These are phyloP conservation scores for Aphrocallistes beatrix DNA, from an alignment of 37 sponge, comb jelly and placozoan species.

Conservation along the genomic window DNA sequence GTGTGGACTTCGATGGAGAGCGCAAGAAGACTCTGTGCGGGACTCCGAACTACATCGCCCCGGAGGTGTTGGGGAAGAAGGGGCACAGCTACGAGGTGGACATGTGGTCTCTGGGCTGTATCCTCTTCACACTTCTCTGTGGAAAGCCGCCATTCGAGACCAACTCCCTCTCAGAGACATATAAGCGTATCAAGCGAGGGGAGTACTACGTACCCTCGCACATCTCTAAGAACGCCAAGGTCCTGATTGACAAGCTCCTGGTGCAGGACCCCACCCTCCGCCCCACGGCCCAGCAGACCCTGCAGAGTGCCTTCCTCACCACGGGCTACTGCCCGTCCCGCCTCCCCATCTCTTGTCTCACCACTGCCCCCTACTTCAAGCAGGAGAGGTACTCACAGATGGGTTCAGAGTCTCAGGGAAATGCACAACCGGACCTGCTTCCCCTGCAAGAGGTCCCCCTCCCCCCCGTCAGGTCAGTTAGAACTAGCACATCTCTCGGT, in stretches of 20 bases:
- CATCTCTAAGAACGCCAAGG: slow-evolving; percentile 43
- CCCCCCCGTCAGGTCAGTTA: slow-evolving; percentile 5
- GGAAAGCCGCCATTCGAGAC: slow-evolving; percentile 97
- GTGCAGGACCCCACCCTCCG: slow-evolving; percentile 47
- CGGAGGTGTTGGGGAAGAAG: slow-evolving; percentile 79
- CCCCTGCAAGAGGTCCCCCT: not conserved
- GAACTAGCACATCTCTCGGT: too few species aligned
- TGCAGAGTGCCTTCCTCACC: slow-evolving; percentile 64
- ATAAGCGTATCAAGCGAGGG: slow-evolving; percentile 60
- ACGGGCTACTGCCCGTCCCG: slow-evolving; percentile 51
- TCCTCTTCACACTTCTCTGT: slow-evolving; percentile 74
- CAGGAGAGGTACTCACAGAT: slow-evolving; percentile 18
- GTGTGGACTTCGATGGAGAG: slow-evolving; percentile 75
- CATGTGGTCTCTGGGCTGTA: slow-evolving; percentile 85
- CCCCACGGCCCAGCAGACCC: slow-evolving; percentile 52
- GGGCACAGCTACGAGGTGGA: slow-evolving; percentile 94
- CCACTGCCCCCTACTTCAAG: slow-evolving; percentile 71
- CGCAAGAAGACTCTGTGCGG: slow-evolving; percentile 88
- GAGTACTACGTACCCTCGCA: slow-evolving; percentile 72
- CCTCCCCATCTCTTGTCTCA: slow-evolving; percentile 53
- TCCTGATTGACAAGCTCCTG: slow-evolving; percentile 56
- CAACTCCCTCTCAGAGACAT: slow-evolving; percentile 72
- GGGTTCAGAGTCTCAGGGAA: not conserved
- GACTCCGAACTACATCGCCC: slow-evolving; percentile 94
- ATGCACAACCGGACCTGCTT: not conserved